Conservation (phyloP, 1,140 invertebrate genomes). For the Papilio polyxenes region DNA sequence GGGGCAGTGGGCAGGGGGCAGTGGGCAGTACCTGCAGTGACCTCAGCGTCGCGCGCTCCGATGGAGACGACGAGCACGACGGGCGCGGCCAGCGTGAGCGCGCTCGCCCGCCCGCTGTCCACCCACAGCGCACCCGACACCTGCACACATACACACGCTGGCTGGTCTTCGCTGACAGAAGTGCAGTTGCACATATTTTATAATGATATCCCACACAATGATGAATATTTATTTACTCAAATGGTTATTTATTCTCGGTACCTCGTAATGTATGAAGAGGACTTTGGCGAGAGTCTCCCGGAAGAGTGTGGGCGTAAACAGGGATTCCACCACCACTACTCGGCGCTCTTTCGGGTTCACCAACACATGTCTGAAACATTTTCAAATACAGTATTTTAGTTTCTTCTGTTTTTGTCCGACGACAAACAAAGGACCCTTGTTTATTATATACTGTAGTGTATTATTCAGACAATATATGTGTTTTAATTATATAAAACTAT, state of each 20-base stretch:
- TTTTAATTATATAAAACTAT: no score
- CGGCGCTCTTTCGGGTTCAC: conserved; percentile 96
- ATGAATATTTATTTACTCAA: no score
- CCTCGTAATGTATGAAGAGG: conserved; percentile 95
- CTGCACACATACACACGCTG: conserved; percentile 40
- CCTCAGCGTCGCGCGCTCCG: conserved; percentile 62
- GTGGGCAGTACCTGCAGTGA: conserved; percentile 52
- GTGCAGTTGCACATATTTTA: no score
- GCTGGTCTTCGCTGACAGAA: no score
- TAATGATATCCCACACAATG: no score
- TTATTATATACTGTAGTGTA: no score
- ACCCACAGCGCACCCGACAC: conserved; percentile 71
- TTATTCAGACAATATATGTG: no score
- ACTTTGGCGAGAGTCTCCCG: conserved; percentile 94
- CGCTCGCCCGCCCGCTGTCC: conserved; percentile 62
- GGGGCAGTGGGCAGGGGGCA: no score
- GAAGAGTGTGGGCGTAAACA: conserved; percentile 90
- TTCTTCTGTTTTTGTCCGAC: not conserved
- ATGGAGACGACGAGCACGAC: conserved; percentile 60
- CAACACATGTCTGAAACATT: conserved; percentile 86
- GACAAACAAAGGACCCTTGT: no score
- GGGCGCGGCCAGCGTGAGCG: conserved; percentile 62
- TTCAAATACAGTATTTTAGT: conserved; percentile 18
- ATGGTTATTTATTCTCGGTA: conserved; percentile 67
- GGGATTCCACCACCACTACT: conserved; percentile 94